phyloP scores from a whole-genome alignment of 2,888 invertebrate genomes.

The Athalia rosae region DNA sequence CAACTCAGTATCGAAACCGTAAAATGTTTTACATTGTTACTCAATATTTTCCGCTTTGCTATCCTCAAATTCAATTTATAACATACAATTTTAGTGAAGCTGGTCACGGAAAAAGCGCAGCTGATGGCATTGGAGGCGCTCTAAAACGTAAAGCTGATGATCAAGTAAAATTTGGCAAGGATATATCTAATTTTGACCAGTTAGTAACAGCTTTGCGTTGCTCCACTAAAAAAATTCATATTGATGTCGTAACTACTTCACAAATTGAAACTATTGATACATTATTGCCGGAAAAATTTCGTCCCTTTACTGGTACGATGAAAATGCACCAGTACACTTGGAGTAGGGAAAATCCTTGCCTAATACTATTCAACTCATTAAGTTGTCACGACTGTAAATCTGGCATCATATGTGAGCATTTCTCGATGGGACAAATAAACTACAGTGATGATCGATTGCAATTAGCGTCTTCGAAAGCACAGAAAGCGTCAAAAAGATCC shows the following conservation, averaged over 20 bases:
- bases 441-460: conserved; percentile 11
- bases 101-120: conserved; percentile 64
- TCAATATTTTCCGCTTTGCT: conserved; percentile 48
- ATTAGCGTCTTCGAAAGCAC: neutral
- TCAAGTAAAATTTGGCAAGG: conserved; percentile 4
- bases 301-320: conserved; percentile 46
- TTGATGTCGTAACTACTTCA: conserved; percentile 30
- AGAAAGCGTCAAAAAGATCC: neutral
- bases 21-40: conserved; percentile 65
- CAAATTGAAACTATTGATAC: conserved; percentile 44
- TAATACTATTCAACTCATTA: conserved; percentile 44
- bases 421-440: conserved; percentile 31
- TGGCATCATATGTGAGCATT: conserved; percentile 40
- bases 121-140: conserved; percentile 62
- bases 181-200: conserved; percentile 41
- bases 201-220: conserved; percentile 41
- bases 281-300: conserved; percentile 37
- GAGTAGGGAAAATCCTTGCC: conserved; percentile 32
- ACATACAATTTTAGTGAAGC: conserved; percentile 55
- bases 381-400: conserved; percentile 43
- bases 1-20: conserved; percentile 67
- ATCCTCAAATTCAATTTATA: conserved; percentile 56
- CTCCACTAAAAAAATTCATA: conserved; percentile 44
- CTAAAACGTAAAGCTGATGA: conserved; percentile 60
- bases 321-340: conserved; percentile 50